Base-by-base conservation (phyloP, 1,140 invertebrate species). In the Euglossa dilemma region DNA sequence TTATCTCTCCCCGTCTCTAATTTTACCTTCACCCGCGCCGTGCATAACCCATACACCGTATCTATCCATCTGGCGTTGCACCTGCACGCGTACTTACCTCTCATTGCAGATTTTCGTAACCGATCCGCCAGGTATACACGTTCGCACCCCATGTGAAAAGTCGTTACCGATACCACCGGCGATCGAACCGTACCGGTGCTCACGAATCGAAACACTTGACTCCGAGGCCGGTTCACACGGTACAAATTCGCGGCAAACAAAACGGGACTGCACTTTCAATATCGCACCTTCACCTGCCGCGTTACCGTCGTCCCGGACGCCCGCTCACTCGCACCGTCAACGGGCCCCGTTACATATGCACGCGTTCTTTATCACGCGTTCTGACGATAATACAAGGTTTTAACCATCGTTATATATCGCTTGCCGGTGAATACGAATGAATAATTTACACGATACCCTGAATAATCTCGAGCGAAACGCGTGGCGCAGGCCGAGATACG, bases 191-290 rank as follows among this genome's bases (percentile, higher is more conserved):
- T 50, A 11, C 43, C 20, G 9, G 9, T 45, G 70, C 73, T 79
- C 67, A 16, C 61, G 59, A 45, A 43, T 59, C 43, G 25, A 64
- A 79, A 56, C n/a, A 70, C 71, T 75, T 70, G 76, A 73, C 83
- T 80, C 79, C 16, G 59, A 57, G 20, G 50, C 64, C 73, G 84
- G 91, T 92, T 93, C 92, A 90, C 91, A 93, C 91, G 91, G 83
- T 88, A 90, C 87, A 87, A 91, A 92, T 93, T 92, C 89, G 87
- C 88, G 81, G 85, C 85, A 87, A 88, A 89, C 85, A 90, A 92
- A 92, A 93, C 89, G 91, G 91, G 90, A 92, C 90, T 87, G 86
- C 85, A 92, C 90, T 90, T 91, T 92, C 89, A 84, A 93, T 91
- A 92, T 87, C 86, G 47, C 28, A 89, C 92, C 87, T 92, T 92